Base-by-base conservation (phyloP, 2,113 vertebrate species). In the Nerophis ophidion region DNA sequence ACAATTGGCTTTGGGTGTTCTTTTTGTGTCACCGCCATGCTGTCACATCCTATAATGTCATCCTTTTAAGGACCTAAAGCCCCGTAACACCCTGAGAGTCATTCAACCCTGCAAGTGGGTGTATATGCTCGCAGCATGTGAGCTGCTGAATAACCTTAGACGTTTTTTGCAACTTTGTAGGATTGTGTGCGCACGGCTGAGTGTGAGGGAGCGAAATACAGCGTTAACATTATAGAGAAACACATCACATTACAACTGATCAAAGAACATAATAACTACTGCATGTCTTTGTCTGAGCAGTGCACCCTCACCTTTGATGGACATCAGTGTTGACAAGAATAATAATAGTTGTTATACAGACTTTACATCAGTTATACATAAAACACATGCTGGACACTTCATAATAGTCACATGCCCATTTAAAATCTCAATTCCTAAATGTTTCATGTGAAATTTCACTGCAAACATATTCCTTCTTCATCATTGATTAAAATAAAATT, bases 11-110 rank as follows among this genome's bases (percentile, higher is more conserved):
- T 44, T 50, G 19, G 62, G 63, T 45, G 53, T 59, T 58, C 47
- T 67, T 48, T 68, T 35, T 47, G 46, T 60, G 59, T 61, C 60
- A 61, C 60, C 62, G 60, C 45, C 57, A 64, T 65, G 61, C 72
- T 80, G 78, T 84, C 84, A 81, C 26, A 62, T 60, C 52, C 48
- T 57, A 70, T 86, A 75, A 75, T 59, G 54, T 82, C 77, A 81
- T 60, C 26, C 58, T 16, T 16, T 57, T 59, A 49, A 45, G 44
- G 50, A 54, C 66, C 81, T 66, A 63, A 76, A 80, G 79, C 74
- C 75, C 70, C 48, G 42, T 49, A 59, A 48, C 54, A 60, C 70
- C 66, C 44, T 45, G 60, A 77, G 64, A 63, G 42, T 36, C 57
- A 75, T 70, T 75, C 52, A 67, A 61, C 48, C 72, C 66, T 47